Conservation (phyloP, 2,113 vertebrate species). For the Macquaria australasica region DNA sequence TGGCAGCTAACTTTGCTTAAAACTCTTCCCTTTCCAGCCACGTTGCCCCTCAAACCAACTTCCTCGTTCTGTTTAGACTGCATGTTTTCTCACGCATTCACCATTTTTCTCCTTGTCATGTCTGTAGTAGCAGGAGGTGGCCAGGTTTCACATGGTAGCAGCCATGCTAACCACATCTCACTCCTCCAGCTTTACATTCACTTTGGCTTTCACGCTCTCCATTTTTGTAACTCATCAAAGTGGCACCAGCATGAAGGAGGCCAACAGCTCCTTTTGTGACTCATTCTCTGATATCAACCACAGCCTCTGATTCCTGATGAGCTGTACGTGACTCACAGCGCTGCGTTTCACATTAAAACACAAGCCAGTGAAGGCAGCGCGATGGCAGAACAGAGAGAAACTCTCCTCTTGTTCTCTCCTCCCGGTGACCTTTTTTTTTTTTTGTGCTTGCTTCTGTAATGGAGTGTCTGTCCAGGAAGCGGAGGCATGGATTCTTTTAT, state of each 20-base stretch:
- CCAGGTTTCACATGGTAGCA: not conserved
- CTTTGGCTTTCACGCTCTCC: not conserved
- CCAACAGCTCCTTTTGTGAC: not conserved
- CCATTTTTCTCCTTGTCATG: rapidly evolving
- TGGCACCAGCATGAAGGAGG: slow-evolving; percentile 7
- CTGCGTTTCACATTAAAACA: not conserved
- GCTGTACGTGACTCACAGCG: slow-evolving; percentile 41
- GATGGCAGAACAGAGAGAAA: not conserved
- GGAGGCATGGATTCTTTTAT: not conserved
- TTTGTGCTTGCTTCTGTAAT: not conserved
- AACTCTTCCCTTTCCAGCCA: not conserved
- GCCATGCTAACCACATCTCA: not conserved
- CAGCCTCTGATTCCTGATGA: slow-evolving; percentile 15
- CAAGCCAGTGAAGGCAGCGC: not conserved
- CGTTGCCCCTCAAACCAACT: not conserved
- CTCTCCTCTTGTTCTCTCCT: not conserved
- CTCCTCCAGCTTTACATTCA: not conserved
- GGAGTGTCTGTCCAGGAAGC: not conserved
- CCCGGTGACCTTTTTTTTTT: not conserved
- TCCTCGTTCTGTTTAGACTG: slow-evolving; percentile 6
- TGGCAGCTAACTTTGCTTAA: no score
- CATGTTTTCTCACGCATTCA: not conserved
- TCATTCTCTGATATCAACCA: slow-evolving; percentile 12
- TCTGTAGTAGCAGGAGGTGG: not conserved
- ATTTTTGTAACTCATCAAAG: not conserved